Percentiles rank a stretch among this genome's conserved stretches.
Evolutionary conservation across 2,113 vertebrate species (phyloP).

Genomic region (Salvelinus fontinalis): DNA sequence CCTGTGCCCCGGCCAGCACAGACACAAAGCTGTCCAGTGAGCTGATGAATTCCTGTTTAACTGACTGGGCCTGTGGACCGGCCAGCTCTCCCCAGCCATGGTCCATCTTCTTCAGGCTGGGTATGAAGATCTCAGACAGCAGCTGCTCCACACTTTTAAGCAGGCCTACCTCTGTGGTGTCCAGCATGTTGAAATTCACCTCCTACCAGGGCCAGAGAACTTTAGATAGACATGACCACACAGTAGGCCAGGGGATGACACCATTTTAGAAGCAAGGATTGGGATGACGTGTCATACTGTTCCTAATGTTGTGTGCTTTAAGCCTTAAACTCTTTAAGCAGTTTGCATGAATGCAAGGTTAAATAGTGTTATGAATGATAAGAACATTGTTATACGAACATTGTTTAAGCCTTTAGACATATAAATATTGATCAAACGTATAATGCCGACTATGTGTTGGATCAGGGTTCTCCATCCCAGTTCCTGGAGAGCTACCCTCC

Average conservation of each 20-base stretch:
- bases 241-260: too few relatives aligned
- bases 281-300: neutral
- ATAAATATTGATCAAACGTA: too few relatives aligned
- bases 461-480: too few relatives aligned
- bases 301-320: too few relatives aligned
- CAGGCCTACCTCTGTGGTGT: slow-evolving; percentile 80
- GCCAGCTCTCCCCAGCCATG: slow-evolving; percentile 74
- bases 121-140: slow-evolving; percentile 86
- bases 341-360: too few relatives aligned
- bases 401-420: too few relatives aligned
- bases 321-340: too few relatives aligned
- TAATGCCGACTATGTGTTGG: too few relatives aligned
- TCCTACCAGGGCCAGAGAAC: slow-evolving; percentile 70
- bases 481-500: too few relatives aligned
- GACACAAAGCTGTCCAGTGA: slow-evolving; percentile 85
- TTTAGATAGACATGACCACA: too few relatives aligned
- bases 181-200: slow-evolving; percentile 88
- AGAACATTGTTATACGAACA: too few relatives aligned
- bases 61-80: slow-evolving; percentile 67
- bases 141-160: slow-evolving; percentile 84
- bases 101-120: slow-evolving; percentile 79
- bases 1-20: slow-evolving; percentile 81
- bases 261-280: neutral
- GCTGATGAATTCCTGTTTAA: slow-evolving; percentile 82
- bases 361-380: too few relatives aligned